Percentiles rank a stretch among this genome's conserved stretches.
These are phyloP conservation scores for Athalia rosae DNA, from an alignment of 2,888 invertebrate genomes.

Conservation along the genomic window DNA sequence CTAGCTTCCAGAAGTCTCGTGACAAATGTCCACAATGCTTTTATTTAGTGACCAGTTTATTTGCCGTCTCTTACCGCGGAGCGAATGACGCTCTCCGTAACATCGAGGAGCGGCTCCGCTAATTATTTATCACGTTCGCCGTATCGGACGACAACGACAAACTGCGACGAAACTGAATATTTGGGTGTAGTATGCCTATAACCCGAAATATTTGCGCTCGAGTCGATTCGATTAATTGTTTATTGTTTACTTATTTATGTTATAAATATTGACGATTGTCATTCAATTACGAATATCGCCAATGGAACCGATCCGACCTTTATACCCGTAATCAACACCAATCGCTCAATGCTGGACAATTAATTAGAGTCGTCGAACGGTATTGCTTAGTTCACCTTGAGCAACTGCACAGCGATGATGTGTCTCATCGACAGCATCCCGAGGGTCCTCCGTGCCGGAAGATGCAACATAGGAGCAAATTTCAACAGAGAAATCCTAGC, in stretches of 20 bases:
- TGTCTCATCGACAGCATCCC: neutral
- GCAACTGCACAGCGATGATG: neutral
- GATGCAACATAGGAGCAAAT: neutral
- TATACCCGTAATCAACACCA: no score
- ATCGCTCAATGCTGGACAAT: neutral
- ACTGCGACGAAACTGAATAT: no score
- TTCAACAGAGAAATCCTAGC: neutral
- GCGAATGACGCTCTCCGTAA: neutral
- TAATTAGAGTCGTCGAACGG: neutral
- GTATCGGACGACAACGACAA: neutral
- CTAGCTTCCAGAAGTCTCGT: neutral
- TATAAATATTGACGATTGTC: no score
- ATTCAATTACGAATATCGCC: no score
- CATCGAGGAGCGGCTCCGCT: neutral
- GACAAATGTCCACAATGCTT: neutral
- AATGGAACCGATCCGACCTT: no score
- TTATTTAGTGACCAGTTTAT: neutral
- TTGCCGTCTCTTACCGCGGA: neutral
- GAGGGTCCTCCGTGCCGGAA: neutral
- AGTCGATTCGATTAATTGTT: no score
- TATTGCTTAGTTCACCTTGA: neutral
- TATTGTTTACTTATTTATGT: no score
- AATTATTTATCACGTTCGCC: neutral
- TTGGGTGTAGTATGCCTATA: no score
- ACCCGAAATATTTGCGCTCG: no score